Percentiles rank a stretch among this genome's conserved stretches.
These are phyloP conservation scores for Brienomyrus longianalis DNA, from an alignment of 2,113 vertebrate species.

Conservation along the genomic window DNA sequence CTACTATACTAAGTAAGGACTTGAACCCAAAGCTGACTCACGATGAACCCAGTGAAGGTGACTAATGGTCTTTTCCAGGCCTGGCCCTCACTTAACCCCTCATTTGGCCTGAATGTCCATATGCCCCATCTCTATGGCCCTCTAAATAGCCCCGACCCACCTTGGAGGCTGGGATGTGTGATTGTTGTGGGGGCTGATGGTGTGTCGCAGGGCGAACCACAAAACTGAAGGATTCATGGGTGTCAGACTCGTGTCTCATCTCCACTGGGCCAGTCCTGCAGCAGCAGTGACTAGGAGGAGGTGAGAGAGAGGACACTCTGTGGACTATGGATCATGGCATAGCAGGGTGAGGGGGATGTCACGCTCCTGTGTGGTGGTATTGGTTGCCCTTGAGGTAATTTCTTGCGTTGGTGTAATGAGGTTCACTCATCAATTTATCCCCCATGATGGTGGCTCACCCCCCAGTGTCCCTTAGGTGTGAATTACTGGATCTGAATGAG, in stretches of 20 bases:
- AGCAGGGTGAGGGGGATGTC: not conserved
- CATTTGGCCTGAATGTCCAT: not conserved
- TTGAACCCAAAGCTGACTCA: not conserved
- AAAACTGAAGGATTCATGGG: not conserved
- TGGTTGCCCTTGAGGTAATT: not conserved
- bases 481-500: not conserved
- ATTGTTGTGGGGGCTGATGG: not conserved
- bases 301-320: not conserved
- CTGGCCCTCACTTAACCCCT: not conserved
- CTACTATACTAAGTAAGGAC: not conserved
- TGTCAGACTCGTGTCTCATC: not conserved
- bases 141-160: not conserved
- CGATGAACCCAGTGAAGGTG: not conserved
- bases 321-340: not conserved
- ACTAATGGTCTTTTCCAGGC: not conserved
- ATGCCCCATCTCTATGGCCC: not conserved
- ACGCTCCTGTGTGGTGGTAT: not conserved
- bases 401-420: not conserved
- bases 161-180: not conserved
- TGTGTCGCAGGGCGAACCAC: not conserved
- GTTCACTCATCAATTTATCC: not conserved
- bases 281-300: not conserved
- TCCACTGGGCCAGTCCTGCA: not conserved
- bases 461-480: not conserved
- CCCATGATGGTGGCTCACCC: not conserved